These are phyloP conservation scores for Acleris sparsana DNA, from an alignment of 2,888 invertebrate species.

Conservation along the genomic window DNA sequence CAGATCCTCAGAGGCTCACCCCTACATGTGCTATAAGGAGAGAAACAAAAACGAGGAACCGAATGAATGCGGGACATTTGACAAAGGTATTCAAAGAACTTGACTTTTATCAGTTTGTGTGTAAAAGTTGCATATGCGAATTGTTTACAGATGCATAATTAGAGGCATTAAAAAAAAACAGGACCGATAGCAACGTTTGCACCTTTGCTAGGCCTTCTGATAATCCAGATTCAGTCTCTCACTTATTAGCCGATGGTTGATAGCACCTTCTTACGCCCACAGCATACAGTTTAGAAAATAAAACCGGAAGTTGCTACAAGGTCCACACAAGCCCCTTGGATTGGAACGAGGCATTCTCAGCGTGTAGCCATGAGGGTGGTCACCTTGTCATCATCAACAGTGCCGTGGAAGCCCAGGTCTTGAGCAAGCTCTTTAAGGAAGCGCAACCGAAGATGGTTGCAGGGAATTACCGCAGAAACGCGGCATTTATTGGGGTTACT, in stretches of 20 bases:
- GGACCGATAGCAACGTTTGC: too few relatives aligned
- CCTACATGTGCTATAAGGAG: slow-evolving; percentile 49
- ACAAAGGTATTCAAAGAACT: slow-evolving; percentile 41
- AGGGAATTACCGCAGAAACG: slow-evolving; percentile 44
- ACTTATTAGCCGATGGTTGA: not conserved
- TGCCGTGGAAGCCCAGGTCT: slow-evolving; percentile 45
- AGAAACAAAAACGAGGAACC: slow-evolving; percentile 31
- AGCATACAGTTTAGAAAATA: slow-evolving; percentile 51
- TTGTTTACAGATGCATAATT: too few relatives aligned
- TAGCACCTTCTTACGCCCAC: slow-evolving; percentile 12
- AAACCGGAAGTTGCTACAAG: slow-evolving; percentile 61
- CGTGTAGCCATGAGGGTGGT: slow-evolving; percentile 58
- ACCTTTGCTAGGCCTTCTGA: too few relatives aligned
- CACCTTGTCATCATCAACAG: slow-evolving; percentile 59
- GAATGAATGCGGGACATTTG: slow-evolving; percentile 49
- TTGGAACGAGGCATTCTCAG: slow-evolving; percentile 56
- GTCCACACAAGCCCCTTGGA: slow-evolving; percentile 52
- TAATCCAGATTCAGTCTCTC: too few relatives aligned
- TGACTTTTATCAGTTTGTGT: too few relatives aligned
- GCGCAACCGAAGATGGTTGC: slow-evolving; percentile 39
- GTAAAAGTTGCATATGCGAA: too few relatives aligned
- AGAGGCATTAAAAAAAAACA: too few relatives aligned
- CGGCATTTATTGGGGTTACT: slow-evolving; percentile 49
- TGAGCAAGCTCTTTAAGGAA: slow-evolving; percentile 46
- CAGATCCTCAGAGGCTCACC: slow-evolving; percentile 45